Evolutionary conservation across 2,113 vertebrate genomes (phyloP), one percentile per base, ranked within the genome.

Genomic region (Carassius gibelio): DNA sequence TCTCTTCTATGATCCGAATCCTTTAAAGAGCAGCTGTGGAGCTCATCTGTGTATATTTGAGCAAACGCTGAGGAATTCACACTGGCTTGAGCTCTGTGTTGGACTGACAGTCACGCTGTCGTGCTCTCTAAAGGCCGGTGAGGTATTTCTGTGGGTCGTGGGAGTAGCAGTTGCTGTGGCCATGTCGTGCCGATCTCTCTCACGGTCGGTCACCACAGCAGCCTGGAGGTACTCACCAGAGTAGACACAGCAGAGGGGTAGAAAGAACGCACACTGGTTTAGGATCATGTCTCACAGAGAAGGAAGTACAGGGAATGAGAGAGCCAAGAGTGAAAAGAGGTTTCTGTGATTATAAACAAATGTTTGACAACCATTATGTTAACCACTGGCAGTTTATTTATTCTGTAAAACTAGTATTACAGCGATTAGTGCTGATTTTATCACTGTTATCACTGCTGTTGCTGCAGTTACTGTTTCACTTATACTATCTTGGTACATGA

Each of bases 81-180:
- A 82, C 64, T 0, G 75, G 88, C 64, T 89, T 89, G 85, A 89
- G 61, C 66, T 83, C 79, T 74, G 85, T 81, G 78, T 75, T 66
- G 55, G 86, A 21, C 82, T 71, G 75, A 81, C 75, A 64, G 81
- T 80, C 77, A 86, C 86, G 88, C 75, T 77, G 72, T 48, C 42
- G 19, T 83, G 83, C 52, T 86, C 55, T 59, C 30, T 72, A 38
- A 81, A 72, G 59, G 34, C 36, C 52, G 61, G 59, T 26, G 75
- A 87, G 52, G 75, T 88, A 89, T 89, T 88, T 87, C 59, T 83
- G 87, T 75, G 66, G 74, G 82, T 76, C 76, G 85, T 85, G 87
- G 85, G 88, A 87, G 76, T 66, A 23, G 85, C 88, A 89, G 87
- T 89, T 89, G 88, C 85, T 89, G 71, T 84, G 82, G 62, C 85